phyloP scores from a whole-genome alignment of 2,888 invertebrate species.

The Thecophora atra region DNA sequence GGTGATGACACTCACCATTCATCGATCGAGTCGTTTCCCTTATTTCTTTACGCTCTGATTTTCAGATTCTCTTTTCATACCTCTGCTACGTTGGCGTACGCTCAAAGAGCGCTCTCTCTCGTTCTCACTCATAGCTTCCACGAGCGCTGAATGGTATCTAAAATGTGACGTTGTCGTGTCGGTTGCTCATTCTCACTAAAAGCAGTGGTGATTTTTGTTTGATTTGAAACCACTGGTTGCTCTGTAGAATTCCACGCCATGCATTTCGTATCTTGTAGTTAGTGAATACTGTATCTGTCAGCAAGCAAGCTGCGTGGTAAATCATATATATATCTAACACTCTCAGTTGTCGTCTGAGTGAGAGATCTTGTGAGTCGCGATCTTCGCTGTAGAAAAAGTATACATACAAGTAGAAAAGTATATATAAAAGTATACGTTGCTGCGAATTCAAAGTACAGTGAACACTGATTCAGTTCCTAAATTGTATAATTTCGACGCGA shows the following conservation, averaged over 20 bases:
- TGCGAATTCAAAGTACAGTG: neutral
- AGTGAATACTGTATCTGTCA: conserved; percentile 5
- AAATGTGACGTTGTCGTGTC: neutral
- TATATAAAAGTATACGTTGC: conserved; percentile 15
- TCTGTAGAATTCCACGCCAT: conserved; percentile 19
- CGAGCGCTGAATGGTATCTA: neutral
- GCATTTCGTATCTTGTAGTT: conserved; percentile 22
- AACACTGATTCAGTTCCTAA: neutral
- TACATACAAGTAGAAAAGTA: no score
- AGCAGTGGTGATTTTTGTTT: conserved; percentile 29
- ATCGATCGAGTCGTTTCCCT: neutral
- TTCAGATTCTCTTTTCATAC: neutral
- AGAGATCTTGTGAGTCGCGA: conserved; percentile 33
- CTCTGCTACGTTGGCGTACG: neutral
- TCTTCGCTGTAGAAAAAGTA: conserved; percentile 15
- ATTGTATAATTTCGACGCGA: neutral
- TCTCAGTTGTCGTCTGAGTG: conserved; percentile 27
- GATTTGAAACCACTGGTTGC: conserved; percentile 8
- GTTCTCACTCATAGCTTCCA: neutral
- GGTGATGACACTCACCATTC: neutral
- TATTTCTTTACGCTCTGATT: neutral
- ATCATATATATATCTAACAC: conserved; percentile 12
- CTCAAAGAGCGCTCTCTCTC: neutral
- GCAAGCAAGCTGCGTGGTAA: conserved; percentile 6
- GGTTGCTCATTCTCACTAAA: conserved; percentile 33